Evolutionary conservation across 2,888 invertebrate species (phyloP), one percentile per base, ranked within the genome.

Genomic region (Drosophila anceps): DNA sequence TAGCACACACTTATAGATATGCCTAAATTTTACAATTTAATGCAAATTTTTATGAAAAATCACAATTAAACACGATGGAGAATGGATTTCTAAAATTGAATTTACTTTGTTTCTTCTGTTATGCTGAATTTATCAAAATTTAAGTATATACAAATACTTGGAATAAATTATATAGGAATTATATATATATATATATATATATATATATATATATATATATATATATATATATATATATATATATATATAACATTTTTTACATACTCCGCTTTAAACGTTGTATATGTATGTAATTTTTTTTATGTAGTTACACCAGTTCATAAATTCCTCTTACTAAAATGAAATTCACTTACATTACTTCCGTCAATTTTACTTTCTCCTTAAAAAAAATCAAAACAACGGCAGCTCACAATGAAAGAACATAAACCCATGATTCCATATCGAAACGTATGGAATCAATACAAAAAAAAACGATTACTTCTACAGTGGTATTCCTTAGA

Each of bases 381-480:
- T 65, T 79, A 69, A 82, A 9, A 33, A 76, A 81, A 78, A 79
- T 79, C 86, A 82, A 88, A 88, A 88, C 87, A 82, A 85, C 87
- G 60, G 43, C 54, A 75, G 73, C 81, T 73, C 66, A 80, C 77
- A 83, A 70, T 77, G 59, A 79, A 69, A 78, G 71, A 81, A 71
- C 67, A 72, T 82, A 86, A 73, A 76, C 61, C 67, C 73, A 67
- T 67, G 46, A 76, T 82, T 73, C 55, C 59, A 76, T 57, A 51
- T 41, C 61, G 72, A 72, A 79, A 85, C 70, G 59, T 54, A 67
- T 62, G 72, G 71, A 72, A 78, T 67, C 61, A 81, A 81, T 35
- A 81, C 77, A 64, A 29, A 48, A 48, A 37, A 62, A 80, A 69
- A 68, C 51, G 29, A 72, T 58, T 63, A 61, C 67, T 43, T 53